These are phyloP conservation scores for Enteromius fasciolatus DNA, from an alignment of 2,797 vertebrate genomes.

Conservation along the genomic window DNA sequence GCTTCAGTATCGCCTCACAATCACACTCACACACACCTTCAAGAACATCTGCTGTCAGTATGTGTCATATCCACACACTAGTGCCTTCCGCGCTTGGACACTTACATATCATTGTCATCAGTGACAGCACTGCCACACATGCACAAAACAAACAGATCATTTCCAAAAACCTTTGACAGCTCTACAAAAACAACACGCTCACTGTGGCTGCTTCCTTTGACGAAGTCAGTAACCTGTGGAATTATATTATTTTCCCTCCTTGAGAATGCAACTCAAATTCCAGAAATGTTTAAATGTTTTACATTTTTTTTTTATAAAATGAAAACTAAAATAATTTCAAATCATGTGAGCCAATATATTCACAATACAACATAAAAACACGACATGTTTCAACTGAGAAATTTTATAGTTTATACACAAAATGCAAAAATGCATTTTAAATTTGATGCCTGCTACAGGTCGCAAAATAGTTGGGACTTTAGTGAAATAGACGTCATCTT, in stretches of 20 bases:
- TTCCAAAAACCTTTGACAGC: conserved; percentile 27
- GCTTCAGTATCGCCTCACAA: background rate
- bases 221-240: background rate
- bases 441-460: too few relatives aligned
- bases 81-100: conserved; percentile 32
- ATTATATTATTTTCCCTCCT: background rate
- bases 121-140: conserved; percentile 36
- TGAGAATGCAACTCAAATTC: too few relatives aligned
- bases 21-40: background rate
- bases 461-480: too few relatives aligned
- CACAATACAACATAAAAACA: too few relatives aligned
- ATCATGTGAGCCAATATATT: too few relatives aligned
- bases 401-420: too few relatives aligned
- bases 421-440: too few relatives aligned
- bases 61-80: conserved; percentile 34
- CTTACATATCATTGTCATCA: conserved; percentile 44
- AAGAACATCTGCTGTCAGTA: conserved; percentile 48
- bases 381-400: too few relatives aligned
- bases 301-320: too few relatives aligned
- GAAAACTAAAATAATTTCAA: too few relatives aligned
- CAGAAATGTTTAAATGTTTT: too few relatives aligned
- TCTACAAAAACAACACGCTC: conserved; percentile 37
- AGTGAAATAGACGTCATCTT: too few relatives aligned
- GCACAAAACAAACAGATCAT: conserved; percentile 31
- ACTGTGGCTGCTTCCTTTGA: background rate